A percentile compares a stretch with the other conserved stretches of the same genome.
Evolutionary conservation across 2,113 vertebrate genomes (phyloP).

Genomic region (Lontra canadensis): DNA sequence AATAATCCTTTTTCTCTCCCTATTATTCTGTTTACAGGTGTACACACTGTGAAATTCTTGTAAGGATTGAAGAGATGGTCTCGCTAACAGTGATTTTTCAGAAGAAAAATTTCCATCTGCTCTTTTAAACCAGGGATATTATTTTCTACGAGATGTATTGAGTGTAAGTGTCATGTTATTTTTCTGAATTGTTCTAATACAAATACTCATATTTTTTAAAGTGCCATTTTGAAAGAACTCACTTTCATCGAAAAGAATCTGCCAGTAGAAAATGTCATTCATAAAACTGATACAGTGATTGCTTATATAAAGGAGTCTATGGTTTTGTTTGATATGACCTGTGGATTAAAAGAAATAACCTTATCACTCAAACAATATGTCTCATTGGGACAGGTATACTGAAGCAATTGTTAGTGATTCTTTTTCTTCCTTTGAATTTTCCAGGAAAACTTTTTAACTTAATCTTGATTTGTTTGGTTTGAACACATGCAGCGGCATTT

Average conservation of each 20-base stretch:
- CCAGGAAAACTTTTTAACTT: not conserved
- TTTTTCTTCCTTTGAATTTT: not conserved
- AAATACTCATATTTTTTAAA: slow-evolving; percentile 16
- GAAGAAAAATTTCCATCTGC: slow-evolving; percentile 5
- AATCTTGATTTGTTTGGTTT: slow-evolving; percentile 40
- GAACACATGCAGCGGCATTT: not conserved
- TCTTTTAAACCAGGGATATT: not conserved
- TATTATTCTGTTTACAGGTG: not conserved
- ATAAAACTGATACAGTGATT: not conserved
- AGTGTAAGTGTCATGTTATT: not conserved
- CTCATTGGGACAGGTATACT: not conserved
- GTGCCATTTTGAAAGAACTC: not conserved
- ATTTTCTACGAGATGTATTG: not conserved
- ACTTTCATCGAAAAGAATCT: not conserved
- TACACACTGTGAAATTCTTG: not conserved
- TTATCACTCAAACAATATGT: not conserved
- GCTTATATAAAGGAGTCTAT: not conserved
- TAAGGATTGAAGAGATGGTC: not conserved
- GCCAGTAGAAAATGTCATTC: not conserved
- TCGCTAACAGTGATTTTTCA: slow-evolving; percentile 13
- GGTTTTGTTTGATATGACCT: not conserved
- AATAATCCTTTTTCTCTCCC: not conserved
- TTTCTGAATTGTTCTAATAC: not conserved
- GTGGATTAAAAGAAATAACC: slow-evolving; percentile 24
- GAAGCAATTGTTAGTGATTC: not conserved